Percentiles rank a stretch among this genome's conserved stretches.
These are phyloP conservation scores for Eurosta solidaginis DNA, from an alignment of 1,140 invertebrate species.

Conservation along the genomic window DNA sequence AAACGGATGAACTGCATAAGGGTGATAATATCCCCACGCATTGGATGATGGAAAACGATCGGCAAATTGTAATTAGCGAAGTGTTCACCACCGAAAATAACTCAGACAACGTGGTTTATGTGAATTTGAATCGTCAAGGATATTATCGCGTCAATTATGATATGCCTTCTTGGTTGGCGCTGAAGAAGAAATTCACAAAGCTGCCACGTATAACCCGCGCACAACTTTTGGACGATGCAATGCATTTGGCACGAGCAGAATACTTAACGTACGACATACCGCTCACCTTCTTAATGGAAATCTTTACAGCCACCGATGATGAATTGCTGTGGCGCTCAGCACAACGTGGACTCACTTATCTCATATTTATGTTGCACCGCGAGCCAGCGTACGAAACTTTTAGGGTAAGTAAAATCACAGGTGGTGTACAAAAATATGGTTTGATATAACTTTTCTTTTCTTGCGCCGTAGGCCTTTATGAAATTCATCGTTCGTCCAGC, in stretches of 20 bases:
- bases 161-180: constrained; percentile 67
- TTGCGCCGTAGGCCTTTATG: constrained; percentile 56
- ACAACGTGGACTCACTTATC: constrained; percentile 50
- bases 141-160: constrained; percentile 81
- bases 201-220: constrained; percentile 70
- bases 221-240: constrained; percentile 81
- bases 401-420: constrained; percentile 40
- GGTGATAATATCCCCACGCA: constrained; percentile 49
- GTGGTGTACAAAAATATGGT: background rate
- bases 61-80: constrained; percentile 45
- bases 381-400: constrained; percentile 58
- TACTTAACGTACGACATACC: constrained; percentile 66
- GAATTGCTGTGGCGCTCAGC: constrained; percentile 53
- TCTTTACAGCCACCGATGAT: constrained; percentile 46
- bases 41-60: constrained; percentile 47
- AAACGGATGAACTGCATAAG: constrained; percentile 53
- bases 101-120: constrained; percentile 45
- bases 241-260: constrained; percentile 72
- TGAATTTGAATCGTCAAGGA: constrained; percentile 61
- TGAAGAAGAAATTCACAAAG: constrained; percentile 65
- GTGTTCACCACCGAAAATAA: constrained; percentile 40
- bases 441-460: background rate
- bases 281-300: constrained; percentile 60
- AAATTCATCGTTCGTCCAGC: constrained; percentile 51
- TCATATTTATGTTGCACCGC: constrained; percentile 51